phyloP scores from a whole-genome alignment of 2,888 invertebrate genomes.

The Dasypogon diadema region DNA sequence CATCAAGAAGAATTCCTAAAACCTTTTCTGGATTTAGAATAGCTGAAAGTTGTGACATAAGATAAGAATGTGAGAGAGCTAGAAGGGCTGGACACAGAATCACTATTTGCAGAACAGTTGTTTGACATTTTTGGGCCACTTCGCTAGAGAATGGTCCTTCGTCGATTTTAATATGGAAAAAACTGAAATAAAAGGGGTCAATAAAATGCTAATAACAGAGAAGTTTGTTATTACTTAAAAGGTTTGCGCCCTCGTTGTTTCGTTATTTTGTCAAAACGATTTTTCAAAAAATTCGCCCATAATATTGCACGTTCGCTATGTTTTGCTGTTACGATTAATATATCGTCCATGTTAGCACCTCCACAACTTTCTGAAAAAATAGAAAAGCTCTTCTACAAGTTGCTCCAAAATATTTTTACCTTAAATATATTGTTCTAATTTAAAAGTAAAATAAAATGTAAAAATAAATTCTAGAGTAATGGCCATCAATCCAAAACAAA shows the following conservation, averaged over 20 bases:
- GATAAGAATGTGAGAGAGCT: conserved; percentile 68
- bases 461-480: no score
- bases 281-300: conserved; percentile 85
- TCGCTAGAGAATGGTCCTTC: conserved; percentile 72
- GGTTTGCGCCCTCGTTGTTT: conserved; percentile 83
- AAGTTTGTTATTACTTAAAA: conserved; percentile 75
- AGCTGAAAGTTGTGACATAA: conserved; percentile 65
- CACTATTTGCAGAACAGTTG: conserved; percentile 82
- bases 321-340: conserved; percentile 82
- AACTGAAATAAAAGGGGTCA: conserved; percentile 69
- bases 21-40: conserved; percentile 76
- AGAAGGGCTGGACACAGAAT: conserved; percentile 83
- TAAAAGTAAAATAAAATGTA: no score
- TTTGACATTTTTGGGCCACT: conserved; percentile 71
- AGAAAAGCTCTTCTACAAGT: no score
- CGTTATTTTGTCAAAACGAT: conserved; percentile 87
- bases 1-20: conserved; percentile 84
- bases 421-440: no score
- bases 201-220: conserved; percentile 6
- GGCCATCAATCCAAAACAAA: no score
- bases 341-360: conserved; percentile 79
- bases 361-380: conserved; percentile 63
- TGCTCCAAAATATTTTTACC: no score
- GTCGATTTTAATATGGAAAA: conserved; percentile 80
- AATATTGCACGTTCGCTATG: conserved; percentile 82